phyloP scores from a whole-genome alignment of 2,113 vertebrate species.

The Protomyctophum bolini region DNA sequence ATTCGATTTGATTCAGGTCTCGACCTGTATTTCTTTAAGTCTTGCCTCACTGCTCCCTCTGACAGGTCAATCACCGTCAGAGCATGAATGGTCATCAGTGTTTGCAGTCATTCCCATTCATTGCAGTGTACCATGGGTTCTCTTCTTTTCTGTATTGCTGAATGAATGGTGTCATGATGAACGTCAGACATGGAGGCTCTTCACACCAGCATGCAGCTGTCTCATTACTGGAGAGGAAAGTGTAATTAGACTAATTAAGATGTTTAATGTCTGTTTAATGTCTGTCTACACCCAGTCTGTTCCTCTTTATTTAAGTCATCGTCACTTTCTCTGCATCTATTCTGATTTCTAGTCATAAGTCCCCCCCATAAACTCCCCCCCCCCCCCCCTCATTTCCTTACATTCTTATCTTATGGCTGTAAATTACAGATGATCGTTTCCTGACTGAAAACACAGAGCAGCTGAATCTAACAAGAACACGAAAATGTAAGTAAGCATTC shows the following conservation, averaged over 20 bases:
- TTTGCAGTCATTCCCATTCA: constrained; percentile 43
- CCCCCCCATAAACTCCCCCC: constrained; percentile 1
- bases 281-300: background rate
- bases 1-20: constrained; percentile 39
- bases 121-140: background rate
- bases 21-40: constrained; percentile 49
- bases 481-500: background rate
- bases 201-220: constrained; percentile 19
- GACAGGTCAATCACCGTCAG: constrained; percentile 46
- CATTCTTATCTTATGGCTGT: constrained; percentile 13
- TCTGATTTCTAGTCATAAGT: constrained; percentile 24
- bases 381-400: constrained; percentile 10
- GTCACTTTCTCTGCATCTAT: constrained; percentile 4
- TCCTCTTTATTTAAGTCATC: background rate
- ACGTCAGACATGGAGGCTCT: background rate
- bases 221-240: constrained; percentile 32
- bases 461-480: background rate
- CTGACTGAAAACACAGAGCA: background rate
- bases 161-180: background rate
- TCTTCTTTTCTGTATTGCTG: background rate
- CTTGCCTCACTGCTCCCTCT: constrained; percentile 28
- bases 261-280: constrained; percentile 17
- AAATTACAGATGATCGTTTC: background rate
- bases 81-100: constrained; percentile 8
- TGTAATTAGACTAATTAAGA: constrained; percentile 34